Percentiles rank a stretch among this genome's conserved stretches.
Conservation (phyloP, 2,888 invertebrate species). For the Melanotus villosus region DNA sequence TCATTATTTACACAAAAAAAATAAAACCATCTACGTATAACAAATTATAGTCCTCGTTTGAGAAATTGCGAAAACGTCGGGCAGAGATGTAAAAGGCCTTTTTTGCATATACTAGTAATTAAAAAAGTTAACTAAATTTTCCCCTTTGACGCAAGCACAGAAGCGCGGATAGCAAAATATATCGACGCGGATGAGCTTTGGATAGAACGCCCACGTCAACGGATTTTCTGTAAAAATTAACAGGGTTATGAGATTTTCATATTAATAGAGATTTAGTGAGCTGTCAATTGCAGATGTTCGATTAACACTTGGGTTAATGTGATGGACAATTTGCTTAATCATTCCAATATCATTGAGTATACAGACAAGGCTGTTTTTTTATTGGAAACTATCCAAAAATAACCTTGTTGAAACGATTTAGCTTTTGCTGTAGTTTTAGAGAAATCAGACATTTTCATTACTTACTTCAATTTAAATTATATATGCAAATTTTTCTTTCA, state of each 20-base stretch:
- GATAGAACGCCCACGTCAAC: background rate
- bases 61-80: no score
- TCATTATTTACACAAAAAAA: no score
- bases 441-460: no score
- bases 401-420: no score
- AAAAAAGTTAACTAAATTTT: background rate
- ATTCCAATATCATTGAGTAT: background rate
- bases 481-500: no score
- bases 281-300: constrained; percentile 16
- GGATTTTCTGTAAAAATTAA: background rate
- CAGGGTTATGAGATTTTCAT: constrained; percentile 18
- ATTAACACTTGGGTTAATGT: constrained; percentile 16
- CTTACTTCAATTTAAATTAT: no score
- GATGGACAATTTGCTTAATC: constrained; percentile 1
- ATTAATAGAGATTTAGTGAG: constrained; percentile 17
- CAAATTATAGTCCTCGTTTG: no score
- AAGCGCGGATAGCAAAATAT: background rate
- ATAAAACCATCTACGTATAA: no score
- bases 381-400: no score
- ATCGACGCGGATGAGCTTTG: background rate
- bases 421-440: no score
- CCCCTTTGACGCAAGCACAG: background rate
- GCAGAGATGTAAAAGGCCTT: background rate
- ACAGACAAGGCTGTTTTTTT: background rate
- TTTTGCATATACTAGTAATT: background rate